Percentiles rank a stretch among this genome's conserved stretches.
These are phyloP conservation scores for Pelmatolapia mariae DNA, from an alignment of 2,113 vertebrate species.

Conservation along the genomic window DNA sequence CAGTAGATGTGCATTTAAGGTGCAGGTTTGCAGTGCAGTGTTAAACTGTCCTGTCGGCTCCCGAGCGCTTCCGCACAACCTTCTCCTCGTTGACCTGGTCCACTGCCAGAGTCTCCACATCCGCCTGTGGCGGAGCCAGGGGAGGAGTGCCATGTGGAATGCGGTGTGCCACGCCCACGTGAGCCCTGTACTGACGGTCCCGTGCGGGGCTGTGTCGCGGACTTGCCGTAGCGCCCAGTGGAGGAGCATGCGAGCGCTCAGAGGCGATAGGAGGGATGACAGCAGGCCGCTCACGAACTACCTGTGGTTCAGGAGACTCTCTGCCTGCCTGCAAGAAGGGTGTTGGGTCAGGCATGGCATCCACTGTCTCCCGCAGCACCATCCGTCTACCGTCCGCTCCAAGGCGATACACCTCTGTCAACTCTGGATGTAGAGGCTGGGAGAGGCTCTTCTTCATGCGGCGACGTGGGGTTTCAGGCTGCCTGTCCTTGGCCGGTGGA, in stretches of 20 bases:
- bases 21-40: constrained; percentile 6
- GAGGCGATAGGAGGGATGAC: constrained; percentile 90
- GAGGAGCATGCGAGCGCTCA: constrained; percentile 58
- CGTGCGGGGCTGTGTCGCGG: constrained; percentile 79
- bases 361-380: constrained; percentile 82
- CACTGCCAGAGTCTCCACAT: constrained; percentile 88
- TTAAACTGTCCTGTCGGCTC: constrained; percentile 94
- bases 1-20: constrained; percentile 10
- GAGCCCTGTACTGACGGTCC: constrained; percentile 80
- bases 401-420: constrained; percentile 89
- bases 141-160: constrained; percentile 75
- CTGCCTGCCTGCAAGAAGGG: constrained; percentile 84
- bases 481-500: constrained; percentile 71
- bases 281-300: constrained; percentile 82
- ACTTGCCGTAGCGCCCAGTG: constrained; percentile 62
- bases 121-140: constrained; percentile 66
- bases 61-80: constrained; percentile 85
- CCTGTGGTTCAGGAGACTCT: constrained; percentile 75
- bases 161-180: constrained; percentile 91
- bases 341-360: constrained; percentile 95
- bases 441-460: constrained; percentile 98
- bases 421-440: constrained; percentile 88
- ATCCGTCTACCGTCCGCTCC: constrained; percentile 83
- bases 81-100: constrained; percentile 88
- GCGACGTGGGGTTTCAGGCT: constrained; percentile 78